These are phyloP conservation scores for Corapipo altera DNA, from an alignment of 2,113 vertebrate species.

Conservation along the genomic window DNA sequence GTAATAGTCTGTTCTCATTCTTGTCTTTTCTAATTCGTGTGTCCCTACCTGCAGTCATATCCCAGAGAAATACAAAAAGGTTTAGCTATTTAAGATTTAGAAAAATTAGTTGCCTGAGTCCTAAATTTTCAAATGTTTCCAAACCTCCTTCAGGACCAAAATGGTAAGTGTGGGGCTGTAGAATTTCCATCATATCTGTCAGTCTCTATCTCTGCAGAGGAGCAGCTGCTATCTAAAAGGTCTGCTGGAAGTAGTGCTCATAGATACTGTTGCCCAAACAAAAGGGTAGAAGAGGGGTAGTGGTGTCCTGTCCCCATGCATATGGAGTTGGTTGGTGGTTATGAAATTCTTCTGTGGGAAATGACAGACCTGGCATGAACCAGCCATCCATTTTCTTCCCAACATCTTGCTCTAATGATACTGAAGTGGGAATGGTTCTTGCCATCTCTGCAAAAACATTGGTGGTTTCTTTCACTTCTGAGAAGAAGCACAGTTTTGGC, in stretches of 20 bases:
- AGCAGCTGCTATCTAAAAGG: not conserved
- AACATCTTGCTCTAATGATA: not conserved
- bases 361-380: not conserved
- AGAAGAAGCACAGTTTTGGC: not conserved
- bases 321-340: not conserved
- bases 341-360: not conserved
- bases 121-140: not conserved
- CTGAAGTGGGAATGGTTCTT: not conserved
- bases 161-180: not conserved
- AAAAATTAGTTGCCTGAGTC: not conserved
- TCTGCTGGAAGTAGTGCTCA: not conserved
- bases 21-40: not conserved
- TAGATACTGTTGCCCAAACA: not conserved
- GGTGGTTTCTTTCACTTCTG: not conserved
- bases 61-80: not conserved
- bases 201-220: not conserved
- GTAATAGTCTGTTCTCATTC: not conserved
- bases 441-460: not conserved
- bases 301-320: not conserved
- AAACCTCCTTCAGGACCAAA: not conserved
- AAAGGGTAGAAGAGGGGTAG: not conserved
- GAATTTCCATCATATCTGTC: not conserved
- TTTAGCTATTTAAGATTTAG: not conserved
- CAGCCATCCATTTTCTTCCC: not conserved
- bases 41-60: not conserved